Evolutionary conservation across 2,888 invertebrate genomes (phyloP).

Genomic region (Thecocarcelia acutangulata): DNA sequence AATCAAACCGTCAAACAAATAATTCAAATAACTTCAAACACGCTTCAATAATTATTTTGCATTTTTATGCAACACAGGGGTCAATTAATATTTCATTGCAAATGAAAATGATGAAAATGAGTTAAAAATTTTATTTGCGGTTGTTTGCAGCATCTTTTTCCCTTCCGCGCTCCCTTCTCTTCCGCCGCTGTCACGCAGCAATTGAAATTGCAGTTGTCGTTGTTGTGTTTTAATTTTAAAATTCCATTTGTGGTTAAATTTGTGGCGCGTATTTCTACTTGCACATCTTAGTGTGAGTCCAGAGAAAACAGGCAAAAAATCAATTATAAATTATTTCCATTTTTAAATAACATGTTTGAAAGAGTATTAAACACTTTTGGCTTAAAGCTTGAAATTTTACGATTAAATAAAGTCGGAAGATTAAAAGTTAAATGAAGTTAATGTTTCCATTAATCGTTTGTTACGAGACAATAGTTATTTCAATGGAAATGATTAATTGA

Average conservation of each 20-base stretch:
- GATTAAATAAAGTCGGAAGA: constrained; percentile 16
- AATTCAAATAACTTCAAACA: constrained; percentile 66
- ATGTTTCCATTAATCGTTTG: neutral
- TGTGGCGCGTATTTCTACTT: constrained; percentile 33
- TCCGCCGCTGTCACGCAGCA: neutral
- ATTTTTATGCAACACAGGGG: constrained; percentile 68
- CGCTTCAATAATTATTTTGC: constrained; percentile 71
- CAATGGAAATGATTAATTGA: no score
- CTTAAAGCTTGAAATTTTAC: no score
- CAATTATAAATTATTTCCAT: constrained; percentile 51
- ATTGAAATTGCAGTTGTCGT: neutral
- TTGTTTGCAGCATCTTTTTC: neutral
- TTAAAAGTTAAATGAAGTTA: constrained; percentile 21
- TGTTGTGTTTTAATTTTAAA: constrained; percentile 68
- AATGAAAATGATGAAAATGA: constrained; percentile 47
- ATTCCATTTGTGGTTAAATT: constrained; percentile 70
- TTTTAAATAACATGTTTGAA: constrained; percentile 11
- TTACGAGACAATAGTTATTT: neutral
- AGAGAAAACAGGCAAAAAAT: constrained; percentile 10
- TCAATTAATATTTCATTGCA: constrained; percentile 71
- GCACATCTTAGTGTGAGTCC: constrained; percentile 19
- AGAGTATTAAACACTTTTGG: neutral
- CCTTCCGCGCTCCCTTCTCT: neutral
- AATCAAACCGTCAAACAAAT: constrained; percentile 49
- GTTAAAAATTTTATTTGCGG: constrained; percentile 53